A percentile compares a stretch with the other conserved stretches of the same genome.
These are phyloP conservation scores for Eutolmus rufibarbis DNA, from an alignment of 2,888 invertebrate genomes.

Conservation along the genomic window DNA sequence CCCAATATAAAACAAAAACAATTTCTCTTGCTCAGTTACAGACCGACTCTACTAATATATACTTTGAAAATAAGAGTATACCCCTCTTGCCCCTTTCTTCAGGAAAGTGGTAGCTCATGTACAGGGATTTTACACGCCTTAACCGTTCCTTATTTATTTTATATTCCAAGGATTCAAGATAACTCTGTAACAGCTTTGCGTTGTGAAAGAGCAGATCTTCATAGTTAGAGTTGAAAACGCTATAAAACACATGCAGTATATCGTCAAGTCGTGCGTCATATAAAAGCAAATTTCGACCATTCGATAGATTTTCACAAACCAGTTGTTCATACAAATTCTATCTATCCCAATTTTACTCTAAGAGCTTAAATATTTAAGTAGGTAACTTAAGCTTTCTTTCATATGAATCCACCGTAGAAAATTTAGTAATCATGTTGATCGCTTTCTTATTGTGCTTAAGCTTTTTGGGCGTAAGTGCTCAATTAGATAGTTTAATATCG, in stretches of 20 bases:
- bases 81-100: too few species aligned
- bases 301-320: neutral
- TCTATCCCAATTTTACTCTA: neutral
- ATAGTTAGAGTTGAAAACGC: too few species aligned
- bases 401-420: neutral
- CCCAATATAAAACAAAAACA: too few species aligned
- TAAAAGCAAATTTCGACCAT: neutral
- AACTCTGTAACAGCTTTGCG: too few species aligned
- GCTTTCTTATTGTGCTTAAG: neutral
- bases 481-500: neutral
- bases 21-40: too few species aligned
- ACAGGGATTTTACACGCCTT: too few species aligned
- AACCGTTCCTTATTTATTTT: too few species aligned
- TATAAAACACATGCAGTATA: neutral
- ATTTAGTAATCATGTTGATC: neutral
- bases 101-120: too few species aligned
- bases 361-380: neutral
- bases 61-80: too few species aligned
- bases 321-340: neutral
- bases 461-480: neutral
- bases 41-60: too few species aligned
- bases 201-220: too few species aligned
- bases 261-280: neutral
- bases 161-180: too few species aligned
- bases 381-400: neutral